Percentiles rank a stretch among this genome's conserved stretches.
These are phyloP conservation scores for Pogona vitticeps DNA, from an alignment of 2,113 vertebrate species.

Conservation along the genomic window DNA sequence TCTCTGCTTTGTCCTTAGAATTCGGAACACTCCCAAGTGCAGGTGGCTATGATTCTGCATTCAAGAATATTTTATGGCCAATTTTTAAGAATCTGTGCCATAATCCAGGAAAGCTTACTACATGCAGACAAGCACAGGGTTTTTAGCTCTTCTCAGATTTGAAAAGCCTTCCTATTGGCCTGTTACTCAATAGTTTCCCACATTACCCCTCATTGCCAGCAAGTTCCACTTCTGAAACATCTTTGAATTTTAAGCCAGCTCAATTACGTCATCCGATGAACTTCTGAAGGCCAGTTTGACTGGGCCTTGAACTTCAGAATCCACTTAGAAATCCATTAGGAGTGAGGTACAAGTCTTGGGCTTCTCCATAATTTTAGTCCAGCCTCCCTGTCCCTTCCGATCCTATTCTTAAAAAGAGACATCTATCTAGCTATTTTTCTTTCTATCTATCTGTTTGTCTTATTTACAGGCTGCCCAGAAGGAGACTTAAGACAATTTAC, in stretches of 20 bases:
- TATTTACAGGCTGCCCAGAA: no score
- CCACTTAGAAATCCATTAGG: not conserved
- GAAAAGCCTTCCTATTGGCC: no score
- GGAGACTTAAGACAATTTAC: no score
- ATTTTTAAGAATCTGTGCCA: not conserved
- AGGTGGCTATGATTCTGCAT: not conserved
- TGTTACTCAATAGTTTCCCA: no score
- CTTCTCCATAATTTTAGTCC: not conserved
- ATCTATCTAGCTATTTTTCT: no score
- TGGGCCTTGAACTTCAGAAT: not conserved
- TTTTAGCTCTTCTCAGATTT: no score
- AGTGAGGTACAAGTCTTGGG: not conserved
- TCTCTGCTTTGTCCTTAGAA: constrained; percentile 2
- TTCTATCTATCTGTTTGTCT: no score
- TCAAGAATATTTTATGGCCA: not conserved
- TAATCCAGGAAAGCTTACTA: not conserved
- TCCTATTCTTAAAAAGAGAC: no score
- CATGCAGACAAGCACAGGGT: not conserved
- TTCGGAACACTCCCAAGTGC: not conserved
- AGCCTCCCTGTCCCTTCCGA: not conserved
- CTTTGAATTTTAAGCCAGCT: no score
- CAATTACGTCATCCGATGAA: no score
- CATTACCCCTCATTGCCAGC: no score
- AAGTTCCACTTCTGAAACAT: no score
- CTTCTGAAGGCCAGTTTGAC: not conserved